phyloP scores from a whole-genome alignment of 1,140 invertebrate genomes.

The Neodiprion lecontei region DNA sequence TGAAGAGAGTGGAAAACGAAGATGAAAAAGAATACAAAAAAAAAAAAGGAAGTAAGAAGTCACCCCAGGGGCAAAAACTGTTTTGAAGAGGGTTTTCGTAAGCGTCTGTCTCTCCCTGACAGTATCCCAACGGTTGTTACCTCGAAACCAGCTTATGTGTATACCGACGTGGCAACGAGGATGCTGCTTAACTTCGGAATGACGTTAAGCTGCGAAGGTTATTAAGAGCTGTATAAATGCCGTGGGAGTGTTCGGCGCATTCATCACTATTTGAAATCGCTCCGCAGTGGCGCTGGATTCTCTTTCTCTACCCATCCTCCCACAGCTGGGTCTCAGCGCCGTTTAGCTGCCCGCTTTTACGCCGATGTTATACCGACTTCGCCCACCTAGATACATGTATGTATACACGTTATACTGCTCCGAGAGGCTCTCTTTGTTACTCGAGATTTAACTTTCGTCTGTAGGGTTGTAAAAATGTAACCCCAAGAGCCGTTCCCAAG shows the following conservation, averaged over 20 bases:
- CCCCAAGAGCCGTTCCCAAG: neutral
- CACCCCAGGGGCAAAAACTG: neutral
- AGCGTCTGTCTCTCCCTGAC: neutral
- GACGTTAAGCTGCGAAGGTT: neutral
- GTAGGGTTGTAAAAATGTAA: neutral
- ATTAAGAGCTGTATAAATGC: neutral
- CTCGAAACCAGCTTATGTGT: too few relatives aligned
- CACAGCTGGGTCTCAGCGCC: too few relatives aligned
- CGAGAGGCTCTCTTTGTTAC: neutral
- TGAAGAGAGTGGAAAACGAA: conserved; percentile 13
- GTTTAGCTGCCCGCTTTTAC: too few relatives aligned
- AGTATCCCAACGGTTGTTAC: too few relatives aligned
- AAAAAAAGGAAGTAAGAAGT: conserved; percentile 1
- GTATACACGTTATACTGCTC: neutral
- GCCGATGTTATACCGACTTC: too few relatives aligned
- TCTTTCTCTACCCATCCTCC: too few relatives aligned
- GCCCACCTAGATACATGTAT: neutral
- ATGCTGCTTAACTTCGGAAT: conserved; percentile 1
- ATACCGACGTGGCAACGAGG: neutral
- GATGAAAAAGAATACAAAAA: conserved; percentile 3
- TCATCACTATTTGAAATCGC: neutral
- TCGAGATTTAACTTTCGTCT: neutral
- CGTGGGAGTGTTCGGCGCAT: neutral
- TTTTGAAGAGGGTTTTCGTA: too few relatives aligned
- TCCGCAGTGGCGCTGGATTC: neutral